Base-by-base conservation (phyloP, 1,140 invertebrate genomes). In the Brachystomella parvula region DNA sequence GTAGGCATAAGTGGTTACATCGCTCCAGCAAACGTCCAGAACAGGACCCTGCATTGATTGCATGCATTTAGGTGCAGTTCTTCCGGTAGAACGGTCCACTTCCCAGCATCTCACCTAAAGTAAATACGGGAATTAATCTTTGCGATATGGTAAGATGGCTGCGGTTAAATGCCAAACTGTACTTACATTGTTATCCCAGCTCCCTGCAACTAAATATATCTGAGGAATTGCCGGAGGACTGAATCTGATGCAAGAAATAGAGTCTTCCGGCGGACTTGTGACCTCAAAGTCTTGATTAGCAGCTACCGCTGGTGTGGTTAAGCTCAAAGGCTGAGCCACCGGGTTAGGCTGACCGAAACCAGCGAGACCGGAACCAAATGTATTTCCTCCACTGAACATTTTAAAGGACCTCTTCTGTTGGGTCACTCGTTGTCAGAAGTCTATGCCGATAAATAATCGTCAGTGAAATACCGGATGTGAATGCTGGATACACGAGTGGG, bases 61-160 rank as follows among this genome's bases (percentile, higher is more conserved):
- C 82, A 96, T 94, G 0, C 94, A 96, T 79, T 98, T 99, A n/a
- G 94, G 93, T 49, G 94, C 86, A 2, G 93, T 94, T 77, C 93
- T 93, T 0, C 94, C 94, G 1, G 69, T 61, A 61, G 86, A 86
- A 66, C 88, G 85, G 75, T 96, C 91, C 1, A 99, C 90, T 80
- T 99, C 95, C 96, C 96, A 99, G 76, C 94, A 96, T 74, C 94
- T 83, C 19, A 90, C 87, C 84, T 87, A 73, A 12, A 61, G 30
- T 47, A 62, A 62, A 15, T 35, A 12, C 28, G 44, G 44, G n/a
- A n/a, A n/a, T n/a, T n/a, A n/a, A n/a, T n/a, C 9, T 17, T 9
- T 62, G 47, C 9, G 32, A 17, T 49, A 47, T 2, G 24, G 24
- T 19, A 63, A 47, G 15, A 17, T n/a, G n/a, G n/a, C n/a, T n/a